phyloP scores from a whole-genome alignment of 2,113 vertebrate species.

The Motacilla tschutschensis region DNA sequence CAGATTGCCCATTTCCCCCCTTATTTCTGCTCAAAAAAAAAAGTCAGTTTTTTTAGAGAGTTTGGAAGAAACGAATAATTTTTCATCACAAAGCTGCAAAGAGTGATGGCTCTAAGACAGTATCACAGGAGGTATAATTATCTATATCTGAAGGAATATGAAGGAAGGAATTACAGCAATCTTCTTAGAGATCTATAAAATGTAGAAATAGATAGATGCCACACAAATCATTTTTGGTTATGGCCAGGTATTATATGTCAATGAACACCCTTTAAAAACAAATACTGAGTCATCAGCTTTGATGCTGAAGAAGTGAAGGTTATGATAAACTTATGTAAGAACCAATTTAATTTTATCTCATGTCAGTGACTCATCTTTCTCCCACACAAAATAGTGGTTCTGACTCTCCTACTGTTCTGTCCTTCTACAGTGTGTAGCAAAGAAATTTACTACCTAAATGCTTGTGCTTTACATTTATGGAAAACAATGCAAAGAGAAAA shows the following conservation, averaged over 20 bases:
- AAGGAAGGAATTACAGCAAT: not conserved
- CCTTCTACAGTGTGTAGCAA: not conserved
- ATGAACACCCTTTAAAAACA: not conserved
- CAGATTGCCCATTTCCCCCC: not conserved
- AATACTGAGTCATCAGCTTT: conserved; percentile 20
- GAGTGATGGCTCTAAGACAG: not conserved
- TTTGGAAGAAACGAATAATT: not conserved
- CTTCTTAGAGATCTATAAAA: not conserved
- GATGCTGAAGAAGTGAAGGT: not conserved
- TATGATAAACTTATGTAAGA: conserved; percentile 20
- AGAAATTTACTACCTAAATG: not conserved
- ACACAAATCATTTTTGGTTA: not conserved
- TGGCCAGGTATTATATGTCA: not conserved
- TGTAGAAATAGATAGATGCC: not conserved
- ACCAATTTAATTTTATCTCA: not conserved
- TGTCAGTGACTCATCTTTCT: conserved; percentile 25
- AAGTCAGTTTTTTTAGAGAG: not conserved
- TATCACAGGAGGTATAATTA: not conserved
- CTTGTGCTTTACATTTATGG: conserved; percentile 2
- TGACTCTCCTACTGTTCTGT: not conserved
- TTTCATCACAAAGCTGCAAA: not conserved
- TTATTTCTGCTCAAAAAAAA: not conserved
- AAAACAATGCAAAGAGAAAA: conserved; percentile 1
- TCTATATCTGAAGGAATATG: not conserved
- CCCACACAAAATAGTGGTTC: not conserved